phyloP scores from a whole-genome alignment of 1,140 invertebrate species.

The Mesaphorura yosii region DNA sequence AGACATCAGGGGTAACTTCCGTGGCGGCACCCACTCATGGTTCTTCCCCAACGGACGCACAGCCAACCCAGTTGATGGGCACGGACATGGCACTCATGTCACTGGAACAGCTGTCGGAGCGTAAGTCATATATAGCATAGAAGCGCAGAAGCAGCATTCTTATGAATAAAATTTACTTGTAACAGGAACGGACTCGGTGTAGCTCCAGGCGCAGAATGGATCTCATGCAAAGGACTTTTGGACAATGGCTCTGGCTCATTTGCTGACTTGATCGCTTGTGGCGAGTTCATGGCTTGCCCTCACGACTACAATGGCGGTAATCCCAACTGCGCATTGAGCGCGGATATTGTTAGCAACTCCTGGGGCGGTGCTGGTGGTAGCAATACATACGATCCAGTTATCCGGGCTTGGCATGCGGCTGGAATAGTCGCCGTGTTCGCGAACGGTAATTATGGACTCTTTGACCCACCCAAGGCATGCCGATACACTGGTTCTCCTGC shows the following conservation, averaged over 20 bases:
- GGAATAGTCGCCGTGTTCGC: neutral
- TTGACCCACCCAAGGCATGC: too few species aligned
- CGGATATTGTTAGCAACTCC: conserved; percentile 5
- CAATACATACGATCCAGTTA: neutral
- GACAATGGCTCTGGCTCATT: neutral
- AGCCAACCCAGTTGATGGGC: conserved; percentile 1
- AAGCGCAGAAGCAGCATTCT: neutral
- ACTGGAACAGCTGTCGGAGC: conserved; percentile 3
- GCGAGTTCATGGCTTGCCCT: conserved; percentile 10
- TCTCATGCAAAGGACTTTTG: neutral
- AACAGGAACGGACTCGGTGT: conserved; percentile 5
- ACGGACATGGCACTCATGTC: conserved; percentile 14
- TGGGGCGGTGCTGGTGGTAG: conserved; percentile 1
- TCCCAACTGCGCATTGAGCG: neutral
- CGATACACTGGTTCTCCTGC: neutral
- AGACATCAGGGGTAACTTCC: neutral
- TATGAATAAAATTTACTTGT: neutral
- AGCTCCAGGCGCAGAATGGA: conserved; percentile 9
- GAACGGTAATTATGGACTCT: conserved; percentile 7
- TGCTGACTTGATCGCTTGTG: conserved; percentile 4
- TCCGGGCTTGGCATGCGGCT: neutral
- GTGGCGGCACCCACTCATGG: conserved; percentile 2
- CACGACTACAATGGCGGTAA: neutral
- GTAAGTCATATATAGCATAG: neutral
- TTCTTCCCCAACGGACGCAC: conserved; percentile 5